A percentile compares a stretch with the other conserved stretches of the same genome.
Conservation (phyloP, 1,140 invertebrate genomes). For the Arctopsyche grandis region DNA sequence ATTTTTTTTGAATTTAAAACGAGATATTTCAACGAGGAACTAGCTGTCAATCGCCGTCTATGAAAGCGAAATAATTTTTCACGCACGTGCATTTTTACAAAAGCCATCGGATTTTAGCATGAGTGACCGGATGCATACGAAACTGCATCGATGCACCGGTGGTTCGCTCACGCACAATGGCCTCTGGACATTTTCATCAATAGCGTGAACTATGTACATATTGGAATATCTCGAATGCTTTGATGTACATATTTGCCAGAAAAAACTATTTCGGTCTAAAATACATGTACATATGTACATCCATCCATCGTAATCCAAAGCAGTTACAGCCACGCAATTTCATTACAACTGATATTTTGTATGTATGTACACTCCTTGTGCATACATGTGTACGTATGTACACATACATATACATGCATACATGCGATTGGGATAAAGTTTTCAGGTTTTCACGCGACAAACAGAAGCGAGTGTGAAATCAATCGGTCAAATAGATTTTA, state of each 20-base stretch:
- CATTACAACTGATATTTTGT: too few species aligned
- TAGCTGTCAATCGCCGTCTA: neutral
- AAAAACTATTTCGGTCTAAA: neutral
- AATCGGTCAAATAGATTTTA: constrained; percentile 17
- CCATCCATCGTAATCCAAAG: neutral
- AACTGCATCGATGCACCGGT: neutral
- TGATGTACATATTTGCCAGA: too few species aligned
- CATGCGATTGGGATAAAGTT: neutral
- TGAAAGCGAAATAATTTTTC: constrained; percentile 1
- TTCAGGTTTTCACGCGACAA: neutral
- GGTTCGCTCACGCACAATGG: neutral
- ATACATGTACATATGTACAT: neutral
- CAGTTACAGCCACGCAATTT: too few species aligned
- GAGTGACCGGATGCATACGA: neutral
- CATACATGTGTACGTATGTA: neutral
- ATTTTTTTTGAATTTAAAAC: too few species aligned
- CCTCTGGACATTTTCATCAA: neutral
- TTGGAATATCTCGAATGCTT: neutral
- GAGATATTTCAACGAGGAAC: too few species aligned
- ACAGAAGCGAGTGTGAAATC: neutral
- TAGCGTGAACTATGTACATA: neutral
- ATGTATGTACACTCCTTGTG: neutral
- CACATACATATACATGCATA: neutral
- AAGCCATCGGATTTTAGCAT: neutral
- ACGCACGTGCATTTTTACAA: neutral